Base-by-base conservation (phyloP, 2,888 invertebrate genomes). In the Pandemis corylana region DNA sequence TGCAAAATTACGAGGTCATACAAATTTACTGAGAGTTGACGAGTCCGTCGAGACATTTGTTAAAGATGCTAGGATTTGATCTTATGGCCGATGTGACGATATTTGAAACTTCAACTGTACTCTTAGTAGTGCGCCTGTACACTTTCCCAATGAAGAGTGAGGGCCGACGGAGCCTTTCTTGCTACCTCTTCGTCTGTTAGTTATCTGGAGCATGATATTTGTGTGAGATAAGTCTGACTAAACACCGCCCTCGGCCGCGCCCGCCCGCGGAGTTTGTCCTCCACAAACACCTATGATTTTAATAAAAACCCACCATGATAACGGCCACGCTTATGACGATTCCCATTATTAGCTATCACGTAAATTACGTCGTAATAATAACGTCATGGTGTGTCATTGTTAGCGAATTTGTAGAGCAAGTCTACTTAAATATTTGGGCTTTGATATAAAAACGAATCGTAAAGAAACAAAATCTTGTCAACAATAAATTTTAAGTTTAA, bases 211-310 rank as follows among this genome's bases (percentile, higher is more conserved):
- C 79, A 83, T 78, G 80, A 75, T 92, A 90, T 92, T 93, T 93
- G 89, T 83, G 83, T 78, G 85, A 83, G 92, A 92, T 93, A 92
- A 87, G 85, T 83, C 82, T 84, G 84, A 86, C 85, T 88, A 89
- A 88, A 90, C 86, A 87, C 86, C 89, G 89, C 89, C 88, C 88
- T 86, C 82, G 83, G 78, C 82, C 84, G 84, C 79, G 90, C 91
- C 92, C 91, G 90, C 92, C 90, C 90, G 90, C 85, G 79, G 81
- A 89, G 90, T 92, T 89, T 90, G 85, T 82, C 76, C 75, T 78
- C 76, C 78, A 82, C 88, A 91, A 91, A 90, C 90, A 90, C 78
- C 79, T 78, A 79, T 84, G 84, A 82, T 84, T 85, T 86, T 83
- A 81, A 76, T 81, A 79, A 80, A 82, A 83, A 84, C 80, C 76